Percentiles rank a stretch among this genome's conserved stretches.
Evolutionary conservation across 2,888 invertebrate genomes (phyloP).

Genomic region (Helicoverpa assulta): DNA sequence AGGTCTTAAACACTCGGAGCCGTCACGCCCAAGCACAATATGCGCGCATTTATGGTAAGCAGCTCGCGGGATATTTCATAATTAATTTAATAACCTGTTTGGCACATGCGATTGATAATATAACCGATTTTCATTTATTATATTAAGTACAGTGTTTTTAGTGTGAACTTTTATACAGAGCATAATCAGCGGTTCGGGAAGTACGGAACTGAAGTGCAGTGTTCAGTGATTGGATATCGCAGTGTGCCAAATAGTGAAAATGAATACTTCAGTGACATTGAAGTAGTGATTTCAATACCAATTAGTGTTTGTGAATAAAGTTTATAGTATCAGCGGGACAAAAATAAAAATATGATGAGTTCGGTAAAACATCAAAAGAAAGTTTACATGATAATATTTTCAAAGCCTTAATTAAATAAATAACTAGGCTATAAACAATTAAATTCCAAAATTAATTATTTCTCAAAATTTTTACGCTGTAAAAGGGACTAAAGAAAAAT

Average conservation of each 20-base stretch:
- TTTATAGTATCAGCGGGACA: conserved; percentile 11
- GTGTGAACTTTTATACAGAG: conserved; percentile 53
- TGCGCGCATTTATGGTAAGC: conserved; percentile 89
- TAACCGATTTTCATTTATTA: conserved; percentile 31
- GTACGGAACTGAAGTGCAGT: conserved; percentile 76
- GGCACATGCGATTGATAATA: conserved; percentile 77
- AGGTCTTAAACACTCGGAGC: conserved; percentile 69
- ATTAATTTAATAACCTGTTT: conserved; percentile 69
- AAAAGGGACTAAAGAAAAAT: conserved; percentile 1
- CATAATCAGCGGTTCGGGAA: conserved; percentile 65
- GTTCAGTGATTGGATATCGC: conserved; percentile 73
- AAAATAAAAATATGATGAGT: background rate
- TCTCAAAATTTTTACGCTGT: conserved; percentile 4
- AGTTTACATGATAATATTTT: background rate
- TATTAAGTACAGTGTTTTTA: conserved; percentile 54
- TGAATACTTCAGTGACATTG: conserved; percentile 53
- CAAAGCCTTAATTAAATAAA: conserved; percentile 8
- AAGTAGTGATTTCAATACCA: conserved; percentile 55
- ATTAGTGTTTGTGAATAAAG: conserved; percentile 46
- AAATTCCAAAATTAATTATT: background rate
- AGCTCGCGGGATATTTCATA: conserved; percentile 69
- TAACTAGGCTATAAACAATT: background rate
- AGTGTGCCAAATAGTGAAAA: conserved; percentile 76
- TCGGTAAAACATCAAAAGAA: background rate
- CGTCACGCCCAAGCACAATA: conserved; percentile 79